Evolutionary conservation across 2,113 vertebrate genomes (phyloP).

Genomic region (Haplotaxodon microlepis): DNA sequence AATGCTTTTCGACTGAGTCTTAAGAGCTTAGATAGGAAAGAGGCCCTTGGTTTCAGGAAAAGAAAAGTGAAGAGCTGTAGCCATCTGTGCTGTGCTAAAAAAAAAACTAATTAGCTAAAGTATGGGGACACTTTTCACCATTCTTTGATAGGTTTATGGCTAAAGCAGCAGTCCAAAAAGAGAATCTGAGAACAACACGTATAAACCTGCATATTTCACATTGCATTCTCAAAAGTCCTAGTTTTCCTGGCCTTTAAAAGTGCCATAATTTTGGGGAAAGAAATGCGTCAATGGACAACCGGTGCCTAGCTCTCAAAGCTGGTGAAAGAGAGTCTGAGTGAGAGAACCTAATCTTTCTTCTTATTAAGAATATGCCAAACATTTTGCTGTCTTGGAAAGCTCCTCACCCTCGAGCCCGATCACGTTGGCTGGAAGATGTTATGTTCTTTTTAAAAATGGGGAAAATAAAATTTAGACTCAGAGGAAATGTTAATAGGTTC

Average conservation of each 20-base stretch:
- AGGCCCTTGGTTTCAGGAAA: slow-evolving; percentile 15
- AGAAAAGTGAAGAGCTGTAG: neutral
- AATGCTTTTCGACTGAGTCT: slow-evolving; percentile 10
- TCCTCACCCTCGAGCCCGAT: too few relatives aligned
- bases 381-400: neutral
- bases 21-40: slow-evolving; percentile 39
- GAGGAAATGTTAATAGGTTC: too few relatives aligned
- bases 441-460: too few relatives aligned
- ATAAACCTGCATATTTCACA: neutral
- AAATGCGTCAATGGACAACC: neutral
- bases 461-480: too few relatives aligned
- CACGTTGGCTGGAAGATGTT: too few relatives aligned
- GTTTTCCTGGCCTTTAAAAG: neutral
- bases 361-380: neutral
- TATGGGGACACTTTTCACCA: neutral
- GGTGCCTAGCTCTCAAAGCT: neutral
- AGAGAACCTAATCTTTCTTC: neutral
- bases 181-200: neutral
- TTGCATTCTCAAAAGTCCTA: neutral
- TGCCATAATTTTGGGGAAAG: neutral
- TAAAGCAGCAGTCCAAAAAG: neutral
- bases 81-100: neutral
- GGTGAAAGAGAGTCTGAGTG: neutral
- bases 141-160: neutral
- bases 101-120: neutral